A percentile compares a stretch with the other conserved stretches of the same genome.
Conservation (phyloP, 2,113 vertebrate genomes). For the Arvicanthis niloticus region DNA sequence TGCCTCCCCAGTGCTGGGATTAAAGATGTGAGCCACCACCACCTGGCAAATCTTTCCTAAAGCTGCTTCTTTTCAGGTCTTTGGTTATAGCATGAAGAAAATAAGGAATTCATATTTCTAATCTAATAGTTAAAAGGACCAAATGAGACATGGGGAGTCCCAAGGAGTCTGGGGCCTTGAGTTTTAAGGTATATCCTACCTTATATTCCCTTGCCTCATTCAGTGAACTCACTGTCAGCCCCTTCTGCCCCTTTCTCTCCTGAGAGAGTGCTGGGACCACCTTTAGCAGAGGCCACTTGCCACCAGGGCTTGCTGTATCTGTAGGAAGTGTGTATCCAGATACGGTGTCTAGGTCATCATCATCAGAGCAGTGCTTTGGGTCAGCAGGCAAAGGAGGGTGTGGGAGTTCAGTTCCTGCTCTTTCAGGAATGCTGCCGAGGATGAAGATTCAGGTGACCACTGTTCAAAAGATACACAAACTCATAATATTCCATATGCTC, state of each 20-base stretch:
- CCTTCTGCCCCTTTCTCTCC: not conserved
- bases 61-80: not conserved
- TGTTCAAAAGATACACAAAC: too few relatives aligned
- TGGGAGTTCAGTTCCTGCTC: not conserved
- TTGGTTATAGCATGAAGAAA: not conserved
- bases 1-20: not conserved
- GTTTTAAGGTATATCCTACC: too few relatives aligned
- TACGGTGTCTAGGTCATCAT: not conserved
- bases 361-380: not conserved
- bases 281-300: not conserved
- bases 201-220: not conserved
- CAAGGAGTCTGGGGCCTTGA: not conserved
- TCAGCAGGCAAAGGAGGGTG: not conserved
- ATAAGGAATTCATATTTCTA: not conserved
- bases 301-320: not conserved
- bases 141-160: not conserved
- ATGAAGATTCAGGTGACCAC: not conserved
- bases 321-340: not conserved
- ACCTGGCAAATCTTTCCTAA: not conserved
- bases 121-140: not conserved
- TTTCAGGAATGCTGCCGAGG: not conserved
- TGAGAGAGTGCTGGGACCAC: not conserved
- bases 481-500: not conserved
- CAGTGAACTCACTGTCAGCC: too few relatives aligned
- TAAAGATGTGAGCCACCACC: not conserved